phyloP scores from a whole-genome alignment of 2,797 vertebrate species.

The Urophycis tenuis region DNA sequence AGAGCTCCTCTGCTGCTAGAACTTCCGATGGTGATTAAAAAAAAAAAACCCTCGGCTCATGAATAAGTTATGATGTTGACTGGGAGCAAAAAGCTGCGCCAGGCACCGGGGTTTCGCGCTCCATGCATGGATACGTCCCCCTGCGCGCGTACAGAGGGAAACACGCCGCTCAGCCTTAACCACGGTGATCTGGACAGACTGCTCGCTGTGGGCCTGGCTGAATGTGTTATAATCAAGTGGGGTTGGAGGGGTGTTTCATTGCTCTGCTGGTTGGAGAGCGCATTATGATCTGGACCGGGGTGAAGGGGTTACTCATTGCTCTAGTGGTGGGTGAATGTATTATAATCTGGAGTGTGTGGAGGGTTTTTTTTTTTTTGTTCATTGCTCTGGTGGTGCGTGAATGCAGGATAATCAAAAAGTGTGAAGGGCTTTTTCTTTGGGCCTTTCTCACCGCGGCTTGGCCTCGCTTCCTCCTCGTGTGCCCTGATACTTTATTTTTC shows the following conservation, averaged over 20 bases:
- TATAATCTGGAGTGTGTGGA: background rate
- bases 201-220: background rate
- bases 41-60: conserved; percentile 29
- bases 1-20: background rate
- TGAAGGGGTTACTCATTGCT: background rate
- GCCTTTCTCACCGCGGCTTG: background rate
- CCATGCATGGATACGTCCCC: background rate
- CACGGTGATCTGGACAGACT: too few relatives aligned
- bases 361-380: too few relatives aligned
- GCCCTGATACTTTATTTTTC: conserved; percentile 11
- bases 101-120: conserved; percentile 12
- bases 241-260: background rate
- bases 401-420: background rate
- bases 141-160: background rate
- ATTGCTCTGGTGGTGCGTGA: background rate
- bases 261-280: too few relatives aligned
- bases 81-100: conserved; percentile 22
- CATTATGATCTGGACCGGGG: too few relatives aligned
- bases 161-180: background rate
- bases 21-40: conserved; percentile 23
- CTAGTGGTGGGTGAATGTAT: background rate
- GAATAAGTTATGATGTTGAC: conserved; percentile 44
- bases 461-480: conserved; percentile 11
- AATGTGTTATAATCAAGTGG: background rate
- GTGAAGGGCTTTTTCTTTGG: background rate